A percentile compares a stretch with the other conserved stretches of the same genome.
phyloP scores from a whole-genome alignment of 2,797 vertebrate genomes.

The Thripadectes ignobilis region DNA sequence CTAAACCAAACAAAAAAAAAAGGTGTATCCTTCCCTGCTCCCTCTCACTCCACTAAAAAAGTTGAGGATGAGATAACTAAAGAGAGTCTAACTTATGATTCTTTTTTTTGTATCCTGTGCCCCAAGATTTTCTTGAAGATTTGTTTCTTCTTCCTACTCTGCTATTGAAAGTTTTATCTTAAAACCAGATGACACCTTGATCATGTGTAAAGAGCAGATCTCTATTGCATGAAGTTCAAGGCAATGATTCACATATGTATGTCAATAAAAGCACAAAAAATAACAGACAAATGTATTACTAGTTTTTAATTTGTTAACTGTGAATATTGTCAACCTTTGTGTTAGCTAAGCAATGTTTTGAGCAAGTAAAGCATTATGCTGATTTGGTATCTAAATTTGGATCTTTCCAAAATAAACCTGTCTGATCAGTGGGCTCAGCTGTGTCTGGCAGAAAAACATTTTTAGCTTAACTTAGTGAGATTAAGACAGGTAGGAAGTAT shows the following conservation, averaged over 20 bases:
- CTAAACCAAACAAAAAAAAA: too few relatives aligned
- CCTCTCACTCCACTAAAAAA: not conserved
- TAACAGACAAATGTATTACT: not conserved
- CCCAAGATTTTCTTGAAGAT: not conserved
- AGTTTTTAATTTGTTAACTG: not conserved
- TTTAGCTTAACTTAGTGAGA: not conserved
- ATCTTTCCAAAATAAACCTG: conserved; percentile 46
- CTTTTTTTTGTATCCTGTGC: not conserved
- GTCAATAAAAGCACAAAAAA: not conserved
- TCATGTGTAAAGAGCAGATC: not conserved
- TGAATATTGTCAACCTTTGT: not conserved
- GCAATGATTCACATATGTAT: not conserved
- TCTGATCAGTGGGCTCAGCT: conserved; percentile 7
- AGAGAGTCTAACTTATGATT: not conserved
- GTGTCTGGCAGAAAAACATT: conserved; percentile 6
- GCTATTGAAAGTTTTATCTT: not conserved
- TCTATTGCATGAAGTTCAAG: not conserved
- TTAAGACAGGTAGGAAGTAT: not conserved
- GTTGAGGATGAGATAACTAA: not conserved
- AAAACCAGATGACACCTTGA: not conserved
- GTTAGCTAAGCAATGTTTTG: conserved; percentile 39
- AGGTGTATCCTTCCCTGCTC: not conserved
- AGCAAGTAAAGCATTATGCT: conserved; percentile 25
- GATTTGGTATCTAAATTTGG: not conserved
- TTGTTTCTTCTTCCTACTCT: not conserved